Evolutionary conservation across 2,113 vertebrate species (phyloP).

Genomic region (Hyperopisus bebe): DNA sequence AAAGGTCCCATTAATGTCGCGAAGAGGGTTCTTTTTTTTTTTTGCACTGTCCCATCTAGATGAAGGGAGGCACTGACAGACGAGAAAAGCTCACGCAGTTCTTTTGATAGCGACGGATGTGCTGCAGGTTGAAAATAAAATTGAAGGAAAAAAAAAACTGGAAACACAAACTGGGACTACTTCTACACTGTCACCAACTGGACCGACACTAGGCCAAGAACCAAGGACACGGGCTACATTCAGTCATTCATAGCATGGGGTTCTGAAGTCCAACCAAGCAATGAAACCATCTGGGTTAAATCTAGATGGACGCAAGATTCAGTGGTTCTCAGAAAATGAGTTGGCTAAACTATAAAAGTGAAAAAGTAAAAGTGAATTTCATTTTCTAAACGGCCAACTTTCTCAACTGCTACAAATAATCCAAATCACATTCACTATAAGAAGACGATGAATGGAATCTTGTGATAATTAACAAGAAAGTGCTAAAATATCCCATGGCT

Average conservation of each 20-base stretch:
- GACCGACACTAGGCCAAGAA: background rate
- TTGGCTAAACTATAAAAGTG: background rate
- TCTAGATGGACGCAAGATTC: background rate
- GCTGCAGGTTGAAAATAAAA: background rate
- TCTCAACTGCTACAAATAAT: background rate
- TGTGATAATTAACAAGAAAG: background rate
- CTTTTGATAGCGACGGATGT: background rate
- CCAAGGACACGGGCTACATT: background rate
- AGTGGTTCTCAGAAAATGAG: background rate
- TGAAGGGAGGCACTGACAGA: background rate
- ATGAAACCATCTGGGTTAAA: background rate
- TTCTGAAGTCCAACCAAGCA: background rate
- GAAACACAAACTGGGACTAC: background rate
- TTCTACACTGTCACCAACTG: background rate
- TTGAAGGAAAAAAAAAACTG: background rate
- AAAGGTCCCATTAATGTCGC: slow-evolving; percentile 6
- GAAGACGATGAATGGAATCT: background rate
- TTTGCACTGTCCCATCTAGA: background rate
- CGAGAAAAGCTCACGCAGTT: background rate
- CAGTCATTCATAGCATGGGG: background rate
- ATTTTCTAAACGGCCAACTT: background rate
- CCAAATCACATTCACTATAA: background rate
- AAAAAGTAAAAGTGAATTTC: background rate
- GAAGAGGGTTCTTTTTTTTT: background rate
- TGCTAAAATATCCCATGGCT: background rate